Base-by-base conservation (phyloP, 2,797 vertebrate species). In the Gorsachius magnificus region DNA sequence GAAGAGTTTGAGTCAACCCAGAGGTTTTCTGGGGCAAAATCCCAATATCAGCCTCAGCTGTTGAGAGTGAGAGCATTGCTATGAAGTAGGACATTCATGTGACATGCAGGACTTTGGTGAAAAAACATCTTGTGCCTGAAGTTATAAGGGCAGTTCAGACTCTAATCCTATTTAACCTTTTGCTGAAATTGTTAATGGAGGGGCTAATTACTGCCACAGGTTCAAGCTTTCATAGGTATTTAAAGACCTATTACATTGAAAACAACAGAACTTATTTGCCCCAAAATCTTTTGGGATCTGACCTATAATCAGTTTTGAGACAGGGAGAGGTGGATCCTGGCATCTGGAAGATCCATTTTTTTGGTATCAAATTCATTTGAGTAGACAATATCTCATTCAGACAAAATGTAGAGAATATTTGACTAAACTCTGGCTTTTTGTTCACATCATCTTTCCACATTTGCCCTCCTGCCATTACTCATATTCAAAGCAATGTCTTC, bases 41-140 rank as follows among this genome's bases (percentile, higher is more conserved):
- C 14, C 33, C 65, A 68, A 1, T 31, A 83, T 18, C 61, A 68
- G 2, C 5, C 74, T 88, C 35, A 57, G 50, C 54, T 76, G 36
- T 3, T n/a, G 29, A 54, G 21, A 80, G 45, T 0, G 0, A 53
- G 41, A 89, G 24, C 66, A 38, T 6, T 72, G 15, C 53, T n/a
- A 9, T 19, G 31, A 61, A 79, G 29, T 2, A 88, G 25, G 53
- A 84, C 21, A 51, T n/a, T 77, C 63, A 58, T 10, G 38, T 22
- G 64, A 79, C 43, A 68, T 0, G 3, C 4, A 70, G 63, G 38
- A 76, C 17, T 85, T 41, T 0, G 4, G 35, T 24, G 38, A 63
- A 84, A 86, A 83, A 66, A 46, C 24, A 76, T 19, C 38, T 79
- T 51, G 54, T 8, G 33, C 29, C 65, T 78, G 8, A 83, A 83